phyloP scores from a whole-genome alignment of 2,113 vertebrate genomes.

The Cephalopholis sonnerati region DNA sequence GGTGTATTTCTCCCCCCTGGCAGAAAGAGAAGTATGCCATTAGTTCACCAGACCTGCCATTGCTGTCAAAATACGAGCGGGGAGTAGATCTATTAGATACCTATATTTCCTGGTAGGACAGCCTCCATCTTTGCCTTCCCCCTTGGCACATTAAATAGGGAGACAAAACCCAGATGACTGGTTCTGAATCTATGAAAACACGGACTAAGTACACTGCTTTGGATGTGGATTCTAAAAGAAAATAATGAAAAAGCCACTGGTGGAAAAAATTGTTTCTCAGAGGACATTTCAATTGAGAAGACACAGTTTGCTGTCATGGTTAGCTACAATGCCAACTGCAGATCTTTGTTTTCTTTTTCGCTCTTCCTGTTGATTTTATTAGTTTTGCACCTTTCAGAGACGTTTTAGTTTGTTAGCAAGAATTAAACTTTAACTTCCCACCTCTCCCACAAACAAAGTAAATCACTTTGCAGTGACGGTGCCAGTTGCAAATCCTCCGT shows the following conservation, averaged over 20 bases:
- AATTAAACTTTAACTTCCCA: slow-evolving; percentile 25
- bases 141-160: slow-evolving; percentile 74
- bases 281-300: slow-evolving; percentile 74
- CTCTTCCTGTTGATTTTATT: slow-evolving; percentile 19
- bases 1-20: slow-evolving; percentile 61
- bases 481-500: slow-evolving; percentile 45
- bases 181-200: slow-evolving; percentile 81
- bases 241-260: slow-evolving; percentile 81
- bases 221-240: slow-evolving; percentile 81
- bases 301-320: slow-evolving; percentile 63
- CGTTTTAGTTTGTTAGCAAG: not conserved
- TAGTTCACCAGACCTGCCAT: slow-evolving; percentile 75
- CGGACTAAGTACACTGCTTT: slow-evolving; percentile 80
- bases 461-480: slow-evolving; percentile 27
- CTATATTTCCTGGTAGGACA: slow-evolving; percentile 74
- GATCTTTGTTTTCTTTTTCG: not conserved
- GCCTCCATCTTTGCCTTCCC: slow-evolving; percentile 63
- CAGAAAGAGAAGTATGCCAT: slow-evolving; percentile 74
- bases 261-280: slow-evolving; percentile 73
- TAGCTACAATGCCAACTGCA: slow-evolving; percentile 1
- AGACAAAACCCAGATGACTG: slow-evolving; percentile 83
- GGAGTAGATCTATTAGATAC: slow-evolving; percentile 78
- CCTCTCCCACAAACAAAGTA: slow-evolving; percentile 19
- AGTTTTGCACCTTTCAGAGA: slow-evolving; percentile 4
- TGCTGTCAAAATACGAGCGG: slow-evolving; percentile 75